Base-by-base conservation (phyloP, 2,113 vertebrate species). In the Tiliqua scincoides region DNA sequence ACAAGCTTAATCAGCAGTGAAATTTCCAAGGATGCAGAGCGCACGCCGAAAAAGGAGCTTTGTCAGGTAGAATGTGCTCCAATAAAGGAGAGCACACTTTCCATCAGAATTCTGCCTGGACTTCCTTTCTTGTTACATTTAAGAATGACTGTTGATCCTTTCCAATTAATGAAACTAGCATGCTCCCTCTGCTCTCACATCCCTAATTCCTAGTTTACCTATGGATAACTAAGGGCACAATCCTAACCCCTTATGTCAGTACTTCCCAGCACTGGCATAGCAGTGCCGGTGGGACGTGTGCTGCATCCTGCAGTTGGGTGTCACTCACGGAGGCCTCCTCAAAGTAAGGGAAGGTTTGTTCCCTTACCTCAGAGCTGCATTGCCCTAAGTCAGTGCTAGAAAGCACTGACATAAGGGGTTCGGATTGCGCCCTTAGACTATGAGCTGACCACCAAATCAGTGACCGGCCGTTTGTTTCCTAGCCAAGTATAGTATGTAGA, bases 1-100 rank as follows among this genome's bases (percentile, higher is more conserved):
- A 83, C 90, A 88, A 93, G 87, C 59, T 91, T 93, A 94, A 95
- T 93, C 91, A 90, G 87, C 85, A 88, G 68, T 0, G 18, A 90
- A 93, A 89, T 89, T 83, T 83, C 23, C 80, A 91, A 91, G 71
- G 67, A 92, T 85, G 83, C 59, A 74, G 72, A 77, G 83, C 48
- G 30, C 63, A 86, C 48, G 74, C 43, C 14, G 48, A 27, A 86
- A 27, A 86, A 17, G 0, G n/a, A 23, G 20, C 3, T 89, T 88
- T 82, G 72, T 25, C 89, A 76, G 87, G 81, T 59, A 88, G 91
- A 91, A 78, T 21, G 11, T 21, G 27, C 27, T 48, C 43, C 43
- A 48, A 25, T 0, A 40, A 52, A 83, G 76, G 86, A 91, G 77
- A 37, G 79, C 67, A 8, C 10, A 21, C 35, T 75, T 82, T 88